These are phyloP conservation scores for Caiman crocodilus DNA, from an alignment of 2,797 vertebrate genomes.

Conservation along the genomic window DNA sequence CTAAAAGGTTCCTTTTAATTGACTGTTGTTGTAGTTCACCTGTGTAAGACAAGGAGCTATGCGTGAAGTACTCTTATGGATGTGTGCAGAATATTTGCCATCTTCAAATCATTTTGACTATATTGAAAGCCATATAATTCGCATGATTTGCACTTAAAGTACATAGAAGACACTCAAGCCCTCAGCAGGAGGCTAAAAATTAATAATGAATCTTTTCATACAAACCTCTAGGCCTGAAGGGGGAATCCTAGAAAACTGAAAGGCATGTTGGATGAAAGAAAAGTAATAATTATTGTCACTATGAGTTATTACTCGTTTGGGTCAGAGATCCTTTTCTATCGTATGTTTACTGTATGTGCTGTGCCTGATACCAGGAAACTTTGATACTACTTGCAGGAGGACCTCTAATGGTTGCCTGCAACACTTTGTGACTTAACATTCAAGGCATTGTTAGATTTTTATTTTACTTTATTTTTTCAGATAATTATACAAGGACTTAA, in stretches of 20 bases:
- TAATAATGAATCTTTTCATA: too few relatives aligned
- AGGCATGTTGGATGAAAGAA: not conserved
- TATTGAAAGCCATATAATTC: too few relatives aligned
- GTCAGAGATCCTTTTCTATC: not conserved
- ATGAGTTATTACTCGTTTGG: not conserved
- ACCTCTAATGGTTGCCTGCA: not conserved
- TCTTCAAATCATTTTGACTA: not conserved
- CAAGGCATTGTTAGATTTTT: not conserved
- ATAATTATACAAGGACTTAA: slow-evolving; percentile 94
- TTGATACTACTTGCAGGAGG: not conserved
- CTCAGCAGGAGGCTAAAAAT: too few relatives aligned
- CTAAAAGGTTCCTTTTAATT: not conserved
- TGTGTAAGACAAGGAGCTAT: not conserved
- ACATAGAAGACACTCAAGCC: too few relatives aligned
- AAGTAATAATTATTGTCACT: not conserved
- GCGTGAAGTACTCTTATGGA: not conserved
- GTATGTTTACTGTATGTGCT: not conserved
- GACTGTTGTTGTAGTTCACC: not conserved
- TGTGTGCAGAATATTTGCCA: not conserved
- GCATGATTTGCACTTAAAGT: too few relatives aligned
- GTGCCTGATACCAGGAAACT: not conserved
- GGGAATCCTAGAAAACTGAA: not conserved
- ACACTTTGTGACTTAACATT: not conserved
- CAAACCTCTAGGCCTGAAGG: not conserved
- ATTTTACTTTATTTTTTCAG: slow-evolving; percentile 76